These are phyloP conservation scores for Orthonyx spaldingii DNA, from an alignment of 2,113 vertebrate species.

Conservation along the genomic window DNA sequence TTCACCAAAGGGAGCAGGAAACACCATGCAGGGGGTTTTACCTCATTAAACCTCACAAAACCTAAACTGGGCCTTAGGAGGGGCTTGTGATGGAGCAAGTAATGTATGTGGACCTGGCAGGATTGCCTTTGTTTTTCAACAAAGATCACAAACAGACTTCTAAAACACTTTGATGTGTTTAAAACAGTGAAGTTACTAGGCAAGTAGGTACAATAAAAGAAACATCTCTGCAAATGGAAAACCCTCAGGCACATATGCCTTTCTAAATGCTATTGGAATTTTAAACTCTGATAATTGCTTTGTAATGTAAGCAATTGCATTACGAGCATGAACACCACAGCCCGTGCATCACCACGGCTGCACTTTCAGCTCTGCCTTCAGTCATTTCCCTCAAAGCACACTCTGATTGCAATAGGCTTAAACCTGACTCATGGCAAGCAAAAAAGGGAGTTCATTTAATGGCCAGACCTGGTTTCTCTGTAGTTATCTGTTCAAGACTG, in stretches of 20 bases:
- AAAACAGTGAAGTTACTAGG: not conserved
- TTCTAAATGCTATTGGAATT: conserved; percentile 15
- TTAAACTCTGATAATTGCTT: conserved; percentile 39
- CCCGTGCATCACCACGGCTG: not conserved
- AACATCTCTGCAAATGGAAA: conserved; percentile 10
- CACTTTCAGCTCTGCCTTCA: not conserved
- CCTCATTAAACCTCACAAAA: not conserved
- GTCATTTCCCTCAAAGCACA: not conserved
- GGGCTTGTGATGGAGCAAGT: accelerated
- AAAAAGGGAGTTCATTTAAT: not conserved
- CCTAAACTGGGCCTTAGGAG: not conserved
- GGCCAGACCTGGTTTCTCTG: not conserved
- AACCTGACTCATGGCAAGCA: not conserved
- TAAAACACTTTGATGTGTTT: not conserved
- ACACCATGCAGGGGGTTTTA: not conserved
- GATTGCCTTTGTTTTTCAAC: conserved; percentile 4
- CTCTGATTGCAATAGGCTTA: not conserved
- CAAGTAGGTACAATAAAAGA: conserved; percentile 33
- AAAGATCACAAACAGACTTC: conserved; percentile 6
- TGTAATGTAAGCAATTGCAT: conserved; percentile 34
- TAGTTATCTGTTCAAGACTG: not conserved
- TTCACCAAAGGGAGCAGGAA: not conserved
- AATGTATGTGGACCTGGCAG: not conserved
- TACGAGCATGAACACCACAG: not conserved
- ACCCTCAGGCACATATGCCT: not conserved